Evolutionary conservation across 2,888 invertebrate species (phyloP).

Genomic region (Caenorhabditis macrosperma): DNA sequence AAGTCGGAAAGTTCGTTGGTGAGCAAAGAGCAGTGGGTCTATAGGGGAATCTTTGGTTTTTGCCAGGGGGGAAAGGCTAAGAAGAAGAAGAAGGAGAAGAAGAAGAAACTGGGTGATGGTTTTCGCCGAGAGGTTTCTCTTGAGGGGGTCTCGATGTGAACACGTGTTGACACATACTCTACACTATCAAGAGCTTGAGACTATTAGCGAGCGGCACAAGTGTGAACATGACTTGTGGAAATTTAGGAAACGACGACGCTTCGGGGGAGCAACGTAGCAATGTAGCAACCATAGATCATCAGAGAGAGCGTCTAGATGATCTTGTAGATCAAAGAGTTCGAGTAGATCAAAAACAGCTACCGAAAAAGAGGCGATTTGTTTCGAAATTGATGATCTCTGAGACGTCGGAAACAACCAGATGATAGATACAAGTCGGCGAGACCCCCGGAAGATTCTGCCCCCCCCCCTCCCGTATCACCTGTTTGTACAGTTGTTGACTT

Average conservation of each 20-base stretch:
- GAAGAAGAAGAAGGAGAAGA: too few relatives aligned
- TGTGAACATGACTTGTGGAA: slow-evolving; percentile 29
- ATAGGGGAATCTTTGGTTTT: slow-evolving; percentile 48
- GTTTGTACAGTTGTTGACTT: slow-evolving; percentile 57
- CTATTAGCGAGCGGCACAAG: slow-evolving; percentile 26
- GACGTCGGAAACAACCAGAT: slow-evolving; percentile 15
- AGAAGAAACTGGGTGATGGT: too few relatives aligned
- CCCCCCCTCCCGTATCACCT: too few relatives aligned
- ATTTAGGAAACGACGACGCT: too few relatives aligned
- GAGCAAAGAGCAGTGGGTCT: slow-evolving; percentile 32
- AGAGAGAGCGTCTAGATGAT: too few relatives aligned
- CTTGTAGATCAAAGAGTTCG: not conserved
- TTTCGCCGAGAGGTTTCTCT: not conserved
- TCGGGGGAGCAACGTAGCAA: too few relatives aligned
- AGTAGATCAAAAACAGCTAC: not conserved
- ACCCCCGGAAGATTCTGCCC: not conserved
- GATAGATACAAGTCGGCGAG: slow-evolving; percentile 23
- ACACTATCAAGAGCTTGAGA: slow-evolving; percentile 57
- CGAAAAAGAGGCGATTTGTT: slow-evolving; percentile 5
- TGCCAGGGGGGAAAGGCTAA: not conserved
- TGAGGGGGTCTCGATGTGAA: slow-evolving; percentile 21
- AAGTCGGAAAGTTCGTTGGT: not conserved
- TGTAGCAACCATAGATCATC: not conserved
- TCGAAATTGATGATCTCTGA: not conserved
- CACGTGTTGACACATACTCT: slow-evolving; percentile 63